These are phyloP conservation scores for Thyatira batis DNA, from an alignment of 2,888 invertebrate genomes.

Conservation along the genomic window DNA sequence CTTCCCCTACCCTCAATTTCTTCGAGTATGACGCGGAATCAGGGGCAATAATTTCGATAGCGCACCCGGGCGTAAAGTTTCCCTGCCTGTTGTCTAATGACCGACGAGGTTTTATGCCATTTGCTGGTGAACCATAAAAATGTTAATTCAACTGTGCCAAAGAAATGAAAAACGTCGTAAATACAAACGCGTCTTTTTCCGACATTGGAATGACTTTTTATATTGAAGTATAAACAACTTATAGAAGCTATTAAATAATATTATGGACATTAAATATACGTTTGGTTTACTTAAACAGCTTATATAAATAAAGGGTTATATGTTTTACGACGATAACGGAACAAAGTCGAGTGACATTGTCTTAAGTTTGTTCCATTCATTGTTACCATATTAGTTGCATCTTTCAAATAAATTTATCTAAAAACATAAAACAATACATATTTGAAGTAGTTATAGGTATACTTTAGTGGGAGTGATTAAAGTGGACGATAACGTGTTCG, in stretches of 20 bases:
- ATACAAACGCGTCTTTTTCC: slow-evolving; percentile 39
- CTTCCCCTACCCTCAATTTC: slow-evolving; percentile 12
- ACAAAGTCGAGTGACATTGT: no score
- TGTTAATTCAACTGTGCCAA: slow-evolving; percentile 59
- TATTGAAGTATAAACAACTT: slow-evolving; percentile 17
- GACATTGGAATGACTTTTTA: slow-evolving; percentile 15
- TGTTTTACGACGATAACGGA: no score
- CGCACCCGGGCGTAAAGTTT: slow-evolving; percentile 40
- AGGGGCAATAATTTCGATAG: slow-evolving; percentile 46
- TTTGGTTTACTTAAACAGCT: background rate
- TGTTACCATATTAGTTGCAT: no score
- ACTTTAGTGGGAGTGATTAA: no score
- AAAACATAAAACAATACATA: no score
- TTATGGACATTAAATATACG: background rate
- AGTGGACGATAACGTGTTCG: no score
- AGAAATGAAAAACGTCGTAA: slow-evolving; percentile 54
- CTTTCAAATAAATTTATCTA: no score
- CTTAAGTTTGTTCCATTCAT: no score
- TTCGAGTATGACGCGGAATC: slow-evolving; percentile 34
- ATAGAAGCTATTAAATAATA: slow-evolving; percentile 6
- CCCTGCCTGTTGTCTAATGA: slow-evolving; percentile 53
- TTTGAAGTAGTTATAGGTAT: no score
- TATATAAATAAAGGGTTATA: background rate
- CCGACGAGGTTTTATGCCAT: slow-evolving; percentile 48
- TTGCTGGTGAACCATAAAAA: slow-evolving; percentile 64